A percentile compares a stretch with the other conserved stretches of the same genome.
Conservation (phyloP, 2,113 vertebrate genomes). For the Callipepla squamata region DNA sequence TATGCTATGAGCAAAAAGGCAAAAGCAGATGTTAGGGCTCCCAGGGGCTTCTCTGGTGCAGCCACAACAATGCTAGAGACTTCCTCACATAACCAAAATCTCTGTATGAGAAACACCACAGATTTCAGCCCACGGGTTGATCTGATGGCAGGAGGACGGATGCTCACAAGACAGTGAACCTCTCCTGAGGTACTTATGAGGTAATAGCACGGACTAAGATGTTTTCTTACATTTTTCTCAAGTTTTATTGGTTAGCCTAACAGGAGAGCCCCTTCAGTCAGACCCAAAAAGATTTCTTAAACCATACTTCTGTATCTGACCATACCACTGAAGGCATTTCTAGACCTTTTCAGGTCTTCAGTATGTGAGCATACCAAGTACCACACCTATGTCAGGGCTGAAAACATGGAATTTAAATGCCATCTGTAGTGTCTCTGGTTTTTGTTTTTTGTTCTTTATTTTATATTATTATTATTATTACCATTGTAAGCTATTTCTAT, state of each 20-base stretch:
- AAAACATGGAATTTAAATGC: not conserved
- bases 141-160: not conserved
- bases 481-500: not conserved
- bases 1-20: not conserved
- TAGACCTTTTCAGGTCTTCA: not conserved
- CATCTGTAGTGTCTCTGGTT: not conserved
- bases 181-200: not conserved
- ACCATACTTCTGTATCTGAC: not conserved
- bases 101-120: not conserved
- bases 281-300: not conserved
- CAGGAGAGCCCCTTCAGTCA: not conserved
- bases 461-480: too few species aligned
- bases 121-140: not conserved
- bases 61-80: not conserved
- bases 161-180: not conserved
- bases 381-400: not conserved
- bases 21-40: not conserved
- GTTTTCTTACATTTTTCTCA: not conserved
- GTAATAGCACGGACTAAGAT: not conserved
- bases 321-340: not conserved
- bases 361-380: not conserved
- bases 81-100: not conserved
- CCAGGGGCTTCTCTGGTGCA: not conserved
- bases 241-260: not conserved
- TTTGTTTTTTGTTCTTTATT: not conserved